Percentiles rank a stretch among this genome's conserved stretches.
Evolutionary conservation across 1,140 invertebrate genomes (phyloP).

Genomic region (Drosophila sucinea): DNA sequence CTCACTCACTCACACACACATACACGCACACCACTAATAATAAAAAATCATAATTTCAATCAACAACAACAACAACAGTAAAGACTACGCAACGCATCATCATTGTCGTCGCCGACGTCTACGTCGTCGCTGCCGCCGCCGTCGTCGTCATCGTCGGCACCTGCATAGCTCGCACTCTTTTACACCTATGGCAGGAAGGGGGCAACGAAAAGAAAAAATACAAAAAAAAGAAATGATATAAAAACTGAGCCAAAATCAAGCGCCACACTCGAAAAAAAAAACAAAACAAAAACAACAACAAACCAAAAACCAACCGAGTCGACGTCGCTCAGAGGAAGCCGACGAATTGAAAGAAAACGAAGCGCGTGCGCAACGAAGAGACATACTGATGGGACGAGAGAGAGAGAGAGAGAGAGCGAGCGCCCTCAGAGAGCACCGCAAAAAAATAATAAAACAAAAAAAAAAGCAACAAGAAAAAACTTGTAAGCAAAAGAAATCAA

Average conservation of each 20-base stretch:
- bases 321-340: slow-evolving; percentile 22
- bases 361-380: slow-evolving; percentile 20
- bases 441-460: slow-evolving; percentile 29
- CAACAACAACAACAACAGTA: slow-evolving; percentile 57
- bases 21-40: slow-evolving; percentile 72
- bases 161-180: slow-evolving; percentile 73
- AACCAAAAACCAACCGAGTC: slow-evolving; percentile 10
- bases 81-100: slow-evolving; percentile 33
- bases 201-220: slow-evolving; percentile 9
- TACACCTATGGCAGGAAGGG: slow-evolving; percentile 58
- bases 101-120: slow-evolving; percentile 39
- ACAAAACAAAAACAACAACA: slow-evolving; percentile 1
- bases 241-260: slow-evolving; percentile 26
- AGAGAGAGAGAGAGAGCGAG: slow-evolving; percentile 28
- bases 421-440: slow-evolving; percentile 26
- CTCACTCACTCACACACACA: slow-evolving; percentile 30
- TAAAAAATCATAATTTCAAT: slow-evolving; percentile 82
- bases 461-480: slow-evolving; percentile 50
- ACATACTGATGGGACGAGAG: slow-evolving; percentile 3
- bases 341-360: slow-evolving; percentile 16
- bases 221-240: slow-evolving; percentile 16
- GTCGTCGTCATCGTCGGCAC: slow-evolving; percentile 47
- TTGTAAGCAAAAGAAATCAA: slow-evolving; percentile 77
- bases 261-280: slow-evolving; percentile 21
- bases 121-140: slow-evolving; percentile 23